Evolutionary conservation across 1,140 invertebrate genomes (phyloP).

Genomic region (Philaenus spumarius): DNA sequence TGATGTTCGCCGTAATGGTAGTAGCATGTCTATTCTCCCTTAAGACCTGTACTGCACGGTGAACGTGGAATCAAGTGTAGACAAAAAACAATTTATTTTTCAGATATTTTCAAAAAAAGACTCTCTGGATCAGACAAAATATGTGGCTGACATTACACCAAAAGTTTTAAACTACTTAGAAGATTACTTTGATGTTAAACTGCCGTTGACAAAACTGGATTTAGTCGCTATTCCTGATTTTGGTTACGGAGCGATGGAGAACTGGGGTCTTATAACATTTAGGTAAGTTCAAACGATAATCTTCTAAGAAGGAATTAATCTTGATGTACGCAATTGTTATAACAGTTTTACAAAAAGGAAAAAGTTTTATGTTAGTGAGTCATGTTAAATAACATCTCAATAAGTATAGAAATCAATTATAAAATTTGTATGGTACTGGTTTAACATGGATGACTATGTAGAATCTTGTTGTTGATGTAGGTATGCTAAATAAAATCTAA

Average conservation of each 20-base stretch:
- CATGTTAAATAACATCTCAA: neutral
- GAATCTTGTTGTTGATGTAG: neutral
- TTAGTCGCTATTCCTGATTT: conserved; percentile 70
- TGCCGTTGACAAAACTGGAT: conserved; percentile 54
- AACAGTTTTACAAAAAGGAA: too few relatives aligned
- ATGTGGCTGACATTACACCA: conserved; percentile 70
- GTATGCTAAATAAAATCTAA: neutral
- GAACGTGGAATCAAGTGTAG: too few relatives aligned
- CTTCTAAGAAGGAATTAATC: neutral
- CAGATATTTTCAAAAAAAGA: conserved; percentile 73
- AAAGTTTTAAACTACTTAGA: conserved; percentile 75
- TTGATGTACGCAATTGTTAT: neutral
- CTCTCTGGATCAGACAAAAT: conserved; percentile 68
- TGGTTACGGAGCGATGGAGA: conserved; percentile 77
- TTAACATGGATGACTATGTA: neutral
- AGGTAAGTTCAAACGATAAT: too few relatives aligned
- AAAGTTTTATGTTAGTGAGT: neutral
- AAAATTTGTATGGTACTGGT: neutral
- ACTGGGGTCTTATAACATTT: conserved; percentile 62
- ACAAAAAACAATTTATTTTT: neutral
- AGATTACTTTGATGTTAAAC: conserved; percentile 74
- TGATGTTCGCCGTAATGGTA: too few relatives aligned
- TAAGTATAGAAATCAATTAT: neutral
- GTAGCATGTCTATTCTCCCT: too few relatives aligned
- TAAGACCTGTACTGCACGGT: too few relatives aligned